Evolutionary conservation across 2,888 invertebrate species (phyloP), one percentile per base, ranked within the genome.

Genomic region (Limenitis camilla): DNA sequence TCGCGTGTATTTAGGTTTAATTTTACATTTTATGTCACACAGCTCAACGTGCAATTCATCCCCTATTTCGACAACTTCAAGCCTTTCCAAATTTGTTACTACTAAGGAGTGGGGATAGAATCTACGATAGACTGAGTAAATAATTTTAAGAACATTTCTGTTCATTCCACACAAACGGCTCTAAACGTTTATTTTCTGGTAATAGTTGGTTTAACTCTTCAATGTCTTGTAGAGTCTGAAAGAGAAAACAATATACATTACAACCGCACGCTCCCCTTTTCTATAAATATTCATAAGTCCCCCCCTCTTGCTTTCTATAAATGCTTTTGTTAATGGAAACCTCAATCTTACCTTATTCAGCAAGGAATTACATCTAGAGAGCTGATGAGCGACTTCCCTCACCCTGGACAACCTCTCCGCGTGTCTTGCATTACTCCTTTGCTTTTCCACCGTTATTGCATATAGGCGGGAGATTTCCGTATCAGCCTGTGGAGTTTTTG

Each of bases 101-200:
- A n/a, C n/a, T n/a, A n/a, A n/a, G n/a, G n/a, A n/a, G n/a, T n/a
- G n/a, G n/a, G n/a, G n/a, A n/a, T n/a, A n/a, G n/a, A n/a, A n/a
- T n/a, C n/a, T n/a, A n/a, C n/a, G n/a, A n/a, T n/a, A n/a, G n/a
- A n/a, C n/a, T n/a, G n/a, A n/a, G 11, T 39, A 5, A 9, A 35
- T 8, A 41, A 11, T 27, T 11, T 35, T 45, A 45, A 28, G 27
- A 36, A 29, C 30, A 45, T 45, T 53, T 52, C 49, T 93, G 92
- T 8, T 93, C 93, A n/a, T 92, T 94, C 96, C 96, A 96, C 0
- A 94, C 92, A 71, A 97, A 97, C 0, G 96, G 95, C 71, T 96
- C 95, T 38, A 98, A 79, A 9, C 95, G 90, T 63, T 96, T 94
- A 11, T 93, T 93, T 43, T 93, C 89, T 0, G 96, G 96, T 32